Conservation (phyloP, 2,888 invertebrate genomes). For the Scaptomyza tumidula region DNA sequence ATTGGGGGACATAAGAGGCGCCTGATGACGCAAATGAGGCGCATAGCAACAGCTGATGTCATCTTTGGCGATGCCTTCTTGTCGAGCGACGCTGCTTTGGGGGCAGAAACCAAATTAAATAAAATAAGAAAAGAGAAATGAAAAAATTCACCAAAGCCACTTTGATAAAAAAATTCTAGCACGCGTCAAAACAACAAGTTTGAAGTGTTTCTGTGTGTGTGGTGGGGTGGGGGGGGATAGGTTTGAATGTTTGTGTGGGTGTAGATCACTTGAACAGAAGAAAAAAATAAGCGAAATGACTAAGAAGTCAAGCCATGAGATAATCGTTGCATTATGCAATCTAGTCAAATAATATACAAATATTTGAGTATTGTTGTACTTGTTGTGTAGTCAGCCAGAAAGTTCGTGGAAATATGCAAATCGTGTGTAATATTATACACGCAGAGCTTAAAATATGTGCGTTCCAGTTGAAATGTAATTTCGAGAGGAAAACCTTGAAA, state of each 20-base stretch:
- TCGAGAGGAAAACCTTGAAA: no score
- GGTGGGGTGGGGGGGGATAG: constrained; percentile 4
- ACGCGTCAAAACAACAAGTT: constrained; percentile 45
- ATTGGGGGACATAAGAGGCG: not conserved
- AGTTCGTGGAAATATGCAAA: not conserved
- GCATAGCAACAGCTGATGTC: constrained; percentile 57
- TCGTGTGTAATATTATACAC: no score
- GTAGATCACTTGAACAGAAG: not conserved
- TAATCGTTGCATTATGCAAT: constrained; percentile 27
- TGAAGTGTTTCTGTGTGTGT: constrained; percentile 9
- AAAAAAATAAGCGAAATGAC: not conserved
- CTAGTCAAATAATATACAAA: not conserved
- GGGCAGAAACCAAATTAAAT: constrained; percentile 57
- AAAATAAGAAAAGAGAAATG: constrained; percentile 26
- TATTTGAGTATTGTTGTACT: not conserved
- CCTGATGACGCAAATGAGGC: constrained; percentile 66
- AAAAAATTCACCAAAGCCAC: constrained; percentile 66
- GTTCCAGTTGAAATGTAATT: not conserved
- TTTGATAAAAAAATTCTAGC: constrained; percentile 71
- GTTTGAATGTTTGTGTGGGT: not conserved
- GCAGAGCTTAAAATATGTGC: no score
- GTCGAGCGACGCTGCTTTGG: not conserved
- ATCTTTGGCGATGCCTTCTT: constrained; percentile 30
- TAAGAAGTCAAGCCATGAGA: constrained; percentile 5
- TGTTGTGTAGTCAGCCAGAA: no score